Percentiles rank a stretch among this genome's conserved stretches.
Evolutionary conservation across 2,888 invertebrate species (phyloP).

Genomic region (Andrena haemorrhoa): DNA sequence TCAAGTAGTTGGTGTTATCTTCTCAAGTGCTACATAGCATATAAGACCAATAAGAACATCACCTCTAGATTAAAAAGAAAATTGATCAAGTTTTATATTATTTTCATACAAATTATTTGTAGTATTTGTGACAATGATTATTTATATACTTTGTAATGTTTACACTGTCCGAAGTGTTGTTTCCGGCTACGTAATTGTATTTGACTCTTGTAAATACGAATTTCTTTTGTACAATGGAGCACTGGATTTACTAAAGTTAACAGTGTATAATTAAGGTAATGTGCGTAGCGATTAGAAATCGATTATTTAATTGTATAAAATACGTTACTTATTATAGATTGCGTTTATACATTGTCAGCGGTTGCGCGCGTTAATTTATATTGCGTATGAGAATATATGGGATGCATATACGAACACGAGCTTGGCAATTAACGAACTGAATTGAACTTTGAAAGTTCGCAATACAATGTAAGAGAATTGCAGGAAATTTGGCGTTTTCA

Average conservation of each 20-base stretch:
- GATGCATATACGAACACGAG: not conserved
- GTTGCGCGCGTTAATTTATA: conserved; percentile 8
- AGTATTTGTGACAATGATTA: conserved; percentile 14
- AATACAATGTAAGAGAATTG: not conserved
- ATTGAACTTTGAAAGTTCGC: not conserved
- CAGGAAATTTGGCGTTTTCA: conserved; percentile 7
- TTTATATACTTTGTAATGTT: conserved; percentile 26
- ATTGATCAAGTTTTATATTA: conserved; percentile 26
- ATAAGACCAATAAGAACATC: not conserved
- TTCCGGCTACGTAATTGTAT: conserved; percentile 15
- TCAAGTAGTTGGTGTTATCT: conserved; percentile 14
- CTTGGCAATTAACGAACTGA: not conserved
- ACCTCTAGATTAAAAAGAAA: conserved; percentile 9
- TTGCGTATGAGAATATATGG: conserved; percentile 1
- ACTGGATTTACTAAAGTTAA: conserved; percentile 8
- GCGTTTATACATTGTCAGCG: conserved; percentile 20
- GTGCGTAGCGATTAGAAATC: not conserved
- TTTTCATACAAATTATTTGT: conserved; percentile 21
- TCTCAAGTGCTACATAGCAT: conserved; percentile 1
- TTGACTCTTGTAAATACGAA: conserved; percentile 40
- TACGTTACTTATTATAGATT: conserved; percentile 16
- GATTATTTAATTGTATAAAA: conserved; percentile 34
- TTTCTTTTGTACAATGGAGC: conserved; percentile 22
- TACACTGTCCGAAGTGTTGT: not conserved
- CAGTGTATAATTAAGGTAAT: not conserved